Evolutionary conservation across 2,888 invertebrate species (phyloP).

Genomic region (Xylota sylvarum): DNA sequence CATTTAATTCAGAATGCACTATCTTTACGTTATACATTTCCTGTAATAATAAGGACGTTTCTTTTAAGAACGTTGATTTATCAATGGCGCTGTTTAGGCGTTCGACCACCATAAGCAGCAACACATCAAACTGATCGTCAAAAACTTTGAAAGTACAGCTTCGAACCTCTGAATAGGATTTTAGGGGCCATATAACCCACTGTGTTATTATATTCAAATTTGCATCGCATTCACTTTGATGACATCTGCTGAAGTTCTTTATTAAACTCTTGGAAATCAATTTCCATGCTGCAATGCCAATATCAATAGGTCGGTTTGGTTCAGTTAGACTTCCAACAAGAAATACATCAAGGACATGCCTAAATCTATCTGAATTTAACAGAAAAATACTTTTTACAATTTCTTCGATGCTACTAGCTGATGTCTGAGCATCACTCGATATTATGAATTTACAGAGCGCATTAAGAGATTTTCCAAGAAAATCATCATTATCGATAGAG

Average conservation of each 20-base stretch:
- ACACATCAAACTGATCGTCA: slow-evolving; percentile 80
- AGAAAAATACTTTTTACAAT: slow-evolving; percentile 35
- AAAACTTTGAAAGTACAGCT: slow-evolving; percentile 79
- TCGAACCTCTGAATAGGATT: slow-evolving; percentile 71
- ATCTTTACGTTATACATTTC: slow-evolving; percentile 34
- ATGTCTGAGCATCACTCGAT: slow-evolving; percentile 4
- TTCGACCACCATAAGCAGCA: slow-evolving; percentile 24
- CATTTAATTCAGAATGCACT: slow-evolving; percentile 22
- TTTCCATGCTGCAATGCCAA: slow-evolving; percentile 79
- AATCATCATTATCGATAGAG: slow-evolving; percentile 10
- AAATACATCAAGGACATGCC: slow-evolving; percentile 35
- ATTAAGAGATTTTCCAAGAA: slow-evolving; percentile 22
- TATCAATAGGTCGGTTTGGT: background rate
- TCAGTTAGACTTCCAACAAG: slow-evolving; percentile 5
- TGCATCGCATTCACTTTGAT: slow-evolving; percentile 26
- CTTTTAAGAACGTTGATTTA: slow-evolving; percentile 37
- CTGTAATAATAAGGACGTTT: slow-evolving; percentile 37
- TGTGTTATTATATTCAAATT: slow-evolving; percentile 78
- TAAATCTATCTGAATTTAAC: slow-evolving; percentile 19
- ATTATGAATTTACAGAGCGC: slow-evolving; percentile 15
- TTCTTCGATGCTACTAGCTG: slow-evolving; percentile 19
- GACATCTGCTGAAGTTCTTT: slow-evolving; percentile 77
- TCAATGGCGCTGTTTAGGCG: slow-evolving; percentile 11
- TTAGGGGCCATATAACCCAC: slow-evolving; percentile 83
- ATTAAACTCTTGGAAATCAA: slow-evolving; percentile 79